A percentile compares a stretch with the other conserved stretches of the same genome.
Evolutionary conservation across 2,797 vertebrate genomes (phyloP).

Genomic region (Ceryle rudis): DNA sequence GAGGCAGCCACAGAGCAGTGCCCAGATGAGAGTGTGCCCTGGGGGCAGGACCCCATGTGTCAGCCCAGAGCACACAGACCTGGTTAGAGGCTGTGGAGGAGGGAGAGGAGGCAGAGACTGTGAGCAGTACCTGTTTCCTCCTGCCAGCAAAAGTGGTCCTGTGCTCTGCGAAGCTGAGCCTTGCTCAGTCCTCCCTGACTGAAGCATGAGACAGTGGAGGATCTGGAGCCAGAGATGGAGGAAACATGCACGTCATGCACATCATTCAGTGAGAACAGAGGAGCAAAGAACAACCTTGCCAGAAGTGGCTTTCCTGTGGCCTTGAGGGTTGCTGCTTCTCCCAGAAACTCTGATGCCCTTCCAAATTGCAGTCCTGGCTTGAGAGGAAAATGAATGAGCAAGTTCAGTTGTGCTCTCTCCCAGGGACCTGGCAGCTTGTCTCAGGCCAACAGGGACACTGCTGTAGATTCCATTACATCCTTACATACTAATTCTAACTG

Average conservation of each 20-base stretch:
- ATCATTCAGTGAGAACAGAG: background rate
- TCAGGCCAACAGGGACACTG: background rate
- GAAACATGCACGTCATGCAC: background rate
- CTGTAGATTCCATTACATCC: background rate
- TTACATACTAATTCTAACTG: background rate
- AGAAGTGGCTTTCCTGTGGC: background rate
- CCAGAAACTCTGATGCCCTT: background rate
- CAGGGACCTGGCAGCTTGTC: background rate
- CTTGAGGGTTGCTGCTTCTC: background rate
- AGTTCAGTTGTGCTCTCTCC: background rate
- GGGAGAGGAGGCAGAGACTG: background rate
- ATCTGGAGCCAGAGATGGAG: background rate
- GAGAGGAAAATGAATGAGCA: background rate
- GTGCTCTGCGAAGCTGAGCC: background rate
- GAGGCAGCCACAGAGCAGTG: background rate
- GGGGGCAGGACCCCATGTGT: background rate
- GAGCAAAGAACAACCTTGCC: background rate
- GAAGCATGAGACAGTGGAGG: background rate
- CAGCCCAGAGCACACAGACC: background rate
- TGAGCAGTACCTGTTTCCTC: background rate
- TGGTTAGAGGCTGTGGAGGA: background rate
- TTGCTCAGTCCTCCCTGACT: background rate
- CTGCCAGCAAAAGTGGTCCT: background rate
- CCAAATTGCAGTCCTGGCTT: accelerated
- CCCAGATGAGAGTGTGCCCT: background rate